These are phyloP conservation scores for Squalus acanthias DNA, from an alignment of 2,797 vertebrate genomes.

Conservation along the genomic window DNA sequence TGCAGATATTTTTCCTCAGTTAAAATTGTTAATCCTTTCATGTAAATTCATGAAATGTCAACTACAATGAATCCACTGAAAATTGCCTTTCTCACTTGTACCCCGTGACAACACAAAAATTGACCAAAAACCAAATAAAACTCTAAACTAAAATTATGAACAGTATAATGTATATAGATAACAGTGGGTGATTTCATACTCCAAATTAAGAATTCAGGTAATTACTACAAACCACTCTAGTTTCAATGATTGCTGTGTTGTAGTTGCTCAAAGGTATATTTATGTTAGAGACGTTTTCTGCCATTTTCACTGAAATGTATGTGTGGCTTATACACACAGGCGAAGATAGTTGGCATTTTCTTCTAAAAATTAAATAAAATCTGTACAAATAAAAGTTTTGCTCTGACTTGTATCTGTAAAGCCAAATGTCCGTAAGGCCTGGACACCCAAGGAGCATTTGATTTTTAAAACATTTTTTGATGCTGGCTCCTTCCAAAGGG, in stretches of 20 bases:
- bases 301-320: background rate
- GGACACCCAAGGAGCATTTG: background rate
- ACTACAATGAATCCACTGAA: background rate
- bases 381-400: background rate
- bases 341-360: background rate
- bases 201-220: background rate
- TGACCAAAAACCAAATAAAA: background rate
- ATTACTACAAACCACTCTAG: background rate
- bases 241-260: background rate
- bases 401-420: background rate
- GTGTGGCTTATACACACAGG: background rate
- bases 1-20: background rate
- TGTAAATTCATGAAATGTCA: background rate
- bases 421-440: background rate
- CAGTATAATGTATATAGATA: background rate
- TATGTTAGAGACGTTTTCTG: background rate
- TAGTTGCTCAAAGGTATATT: background rate
- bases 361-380: background rate
- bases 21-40: background rate
- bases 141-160: background rate
- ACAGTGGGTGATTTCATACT: background rate
- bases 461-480: background rate
- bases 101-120: background rate
- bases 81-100: background rate
- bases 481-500: no score